phyloP scores from a whole-genome alignment of 2,797 vertebrate species.

The Podarcis siculus region DNA sequence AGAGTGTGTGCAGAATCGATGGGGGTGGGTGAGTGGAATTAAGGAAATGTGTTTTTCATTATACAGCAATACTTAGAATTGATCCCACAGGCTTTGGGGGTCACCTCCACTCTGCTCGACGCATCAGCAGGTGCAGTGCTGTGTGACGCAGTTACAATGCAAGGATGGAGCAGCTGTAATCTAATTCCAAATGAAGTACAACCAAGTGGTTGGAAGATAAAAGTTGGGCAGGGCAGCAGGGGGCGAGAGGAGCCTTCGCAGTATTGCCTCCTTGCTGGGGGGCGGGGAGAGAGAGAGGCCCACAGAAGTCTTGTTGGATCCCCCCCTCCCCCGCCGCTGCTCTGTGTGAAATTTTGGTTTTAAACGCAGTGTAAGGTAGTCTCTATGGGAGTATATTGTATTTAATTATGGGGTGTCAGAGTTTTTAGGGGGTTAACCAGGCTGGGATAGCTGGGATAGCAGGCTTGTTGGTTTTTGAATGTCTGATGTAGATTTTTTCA shows the following conservation, averaged over 20 bases:
- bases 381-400: no score
- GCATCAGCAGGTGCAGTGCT: conserved; percentile 19
- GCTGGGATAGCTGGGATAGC: no score
- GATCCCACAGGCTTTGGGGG: conserved; percentile 71
- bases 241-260: conserved; percentile 36
- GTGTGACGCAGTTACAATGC: conserved; percentile 55
- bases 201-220: conserved; percentile 48
- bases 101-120: conserved; percentile 62
- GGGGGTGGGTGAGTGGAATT: conserved; percentile 53
- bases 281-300: no score
- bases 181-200: conserved; percentile 64
- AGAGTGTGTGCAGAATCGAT: conserved; percentile 70
- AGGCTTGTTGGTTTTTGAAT: no score
- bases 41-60: conserved; percentile 74
- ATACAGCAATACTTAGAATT: conserved; percentile 72
- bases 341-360: not conserved
- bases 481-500: no score
- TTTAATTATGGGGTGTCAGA: no score
- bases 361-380: no score
- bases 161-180: conserved; percentile 53
- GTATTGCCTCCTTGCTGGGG: conserved; percentile 40
- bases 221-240: conserved; percentile 48
- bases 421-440: no score
- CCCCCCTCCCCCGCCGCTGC: no score
- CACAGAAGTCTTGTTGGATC: no score